Evolutionary conservation across 2,888 invertebrate species (phyloP), one percentile per base, ranked within the genome.

Genomic region (Lasioglossum villosulum): DNA sequence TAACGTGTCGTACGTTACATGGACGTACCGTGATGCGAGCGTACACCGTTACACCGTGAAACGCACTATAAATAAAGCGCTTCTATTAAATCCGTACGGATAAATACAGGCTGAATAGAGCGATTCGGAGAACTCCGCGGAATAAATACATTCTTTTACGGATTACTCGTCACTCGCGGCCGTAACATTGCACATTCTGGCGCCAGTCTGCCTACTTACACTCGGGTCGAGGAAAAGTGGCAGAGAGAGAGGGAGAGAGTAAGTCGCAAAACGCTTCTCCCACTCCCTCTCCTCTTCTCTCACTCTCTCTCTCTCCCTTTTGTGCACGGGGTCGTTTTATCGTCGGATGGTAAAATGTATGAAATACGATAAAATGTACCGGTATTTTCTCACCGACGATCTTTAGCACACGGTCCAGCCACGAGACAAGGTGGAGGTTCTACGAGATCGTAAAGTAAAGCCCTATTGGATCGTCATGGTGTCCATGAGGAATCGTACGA

Each of bases 391-490:
- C 83, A 63, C 80, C 85, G 85, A 39, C 83, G 88, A 82, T 89
- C 85, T 88, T 88, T 89, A 88, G 68, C 37, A 80, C 83, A 86
- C 86, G 75, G 71, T 1, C 72, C 71, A 16, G 71, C 71, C 72
- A 56, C 56, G 75, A 71, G 82, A 79, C 83, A 86, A 84, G 83
- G 84, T 82, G 90, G 86, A 86, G 82, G 72, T 84, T 80, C 84
- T 88, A 88, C 88, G 91, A 90, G 90, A 91, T 90, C 88, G 90
- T 91, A 91, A 91, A 91, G 87, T 90, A 91, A 87, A 83, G 81
- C 66, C 82, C 89, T 90, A 88, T 89, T 90, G 90, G 90, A 91
- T 91, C 88, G 89, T 91, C 90, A 91, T 78, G 89, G 90, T 87
- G 86, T 87, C 86, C 90, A 86, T 88, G 88, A 80, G 84, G 88